These are phyloP conservation scores for Nasonia vitripennis DNA, from an alignment of 1,140 invertebrate species.

Conservation along the genomic window DNA sequence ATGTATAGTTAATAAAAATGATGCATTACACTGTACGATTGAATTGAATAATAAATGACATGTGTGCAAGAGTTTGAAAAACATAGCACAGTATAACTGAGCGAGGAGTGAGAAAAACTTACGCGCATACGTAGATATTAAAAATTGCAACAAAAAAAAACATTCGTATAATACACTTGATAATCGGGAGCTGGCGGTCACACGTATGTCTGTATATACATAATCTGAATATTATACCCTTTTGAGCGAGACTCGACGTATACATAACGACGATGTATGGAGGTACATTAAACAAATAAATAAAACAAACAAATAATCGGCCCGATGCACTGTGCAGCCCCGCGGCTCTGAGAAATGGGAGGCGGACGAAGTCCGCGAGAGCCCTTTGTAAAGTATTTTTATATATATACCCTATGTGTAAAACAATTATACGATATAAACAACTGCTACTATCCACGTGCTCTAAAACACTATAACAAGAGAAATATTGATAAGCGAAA, in stretches of 20 bases:
- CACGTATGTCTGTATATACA: constrained; percentile 19
- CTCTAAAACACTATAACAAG: not conserved
- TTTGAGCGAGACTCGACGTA: constrained; percentile 30
- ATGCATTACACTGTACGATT: not conserved
- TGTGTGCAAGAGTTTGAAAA: not conserved
- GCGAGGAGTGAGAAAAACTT: not conserved
- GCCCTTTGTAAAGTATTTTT: constrained; percentile 50
- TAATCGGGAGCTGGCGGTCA: not conserved
- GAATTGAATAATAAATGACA: not conserved
- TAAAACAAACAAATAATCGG: constrained; percentile 1
- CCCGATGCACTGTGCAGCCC: constrained; percentile 11
- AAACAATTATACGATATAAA: constrained; percentile 13
- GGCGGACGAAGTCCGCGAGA: constrained; percentile 15
- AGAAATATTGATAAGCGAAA: not conserved
- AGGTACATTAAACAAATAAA: constrained; percentile 11
- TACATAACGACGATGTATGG: not conserved
- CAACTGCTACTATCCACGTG: not conserved
- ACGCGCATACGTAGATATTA: not conserved
- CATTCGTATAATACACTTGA: not conserved
- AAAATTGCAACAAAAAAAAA: not conserved
- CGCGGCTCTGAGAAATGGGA: not conserved
- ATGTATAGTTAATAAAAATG: not conserved
- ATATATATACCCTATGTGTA: constrained; percentile 38
- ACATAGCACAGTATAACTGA: not conserved
- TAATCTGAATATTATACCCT: constrained; percentile 21